Base-by-base conservation (phyloP, 2,888 invertebrate species). In the Parapristionchus giblindavisi region DNA sequence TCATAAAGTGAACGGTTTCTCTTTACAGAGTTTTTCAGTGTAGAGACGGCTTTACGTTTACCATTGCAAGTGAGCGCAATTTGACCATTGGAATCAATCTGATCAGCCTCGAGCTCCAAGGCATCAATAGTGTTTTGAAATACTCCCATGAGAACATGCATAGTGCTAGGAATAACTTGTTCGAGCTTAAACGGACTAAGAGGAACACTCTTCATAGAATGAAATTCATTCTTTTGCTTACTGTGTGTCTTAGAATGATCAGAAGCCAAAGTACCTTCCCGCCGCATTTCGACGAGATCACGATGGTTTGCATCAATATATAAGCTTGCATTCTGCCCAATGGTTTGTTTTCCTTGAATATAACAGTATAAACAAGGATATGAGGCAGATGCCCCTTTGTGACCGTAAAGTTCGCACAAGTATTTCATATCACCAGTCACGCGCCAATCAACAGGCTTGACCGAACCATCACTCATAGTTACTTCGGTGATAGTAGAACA, bases 341-440 rank as follows among this genome's bases (percentile, higher is more conserved):
- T 54, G 56, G 56, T 54, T 6, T 6, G 11, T 14, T 24, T n/a
- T 6, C 6, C 5, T 14, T 17, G 56, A 54, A 43, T 43, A 43
- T 43, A 24, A 54, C 56, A 54, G 11, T n/a, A 24, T 24, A 54
- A n/a, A 54, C 56, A 54, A n/a, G n/a, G 27, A 54, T 14, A 24
- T 6, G 56, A 54, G 27, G 56, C 14, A 8, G 17, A 24, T n/a
- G 56, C 11, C n/a, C 56, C 56, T 24, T 54, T 54, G 56, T 54
- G 56, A n/a, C 56, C 56, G n/a, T 54, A n/a, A 6, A 54, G 56
- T n/a, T 54, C 56, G 24, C 56, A 54, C 6, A 54, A 5, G 6
- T 24, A 54, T n/a, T 54, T 54, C 56, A 54, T 54, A 24, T 54
- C n/a, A 6, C 56, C 56, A 54, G 56, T 54, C 6, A 14, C 56